Conservation (phyloP, 2,797 vertebrate genomes). For the Gymnopithys bicolor region DNA sequence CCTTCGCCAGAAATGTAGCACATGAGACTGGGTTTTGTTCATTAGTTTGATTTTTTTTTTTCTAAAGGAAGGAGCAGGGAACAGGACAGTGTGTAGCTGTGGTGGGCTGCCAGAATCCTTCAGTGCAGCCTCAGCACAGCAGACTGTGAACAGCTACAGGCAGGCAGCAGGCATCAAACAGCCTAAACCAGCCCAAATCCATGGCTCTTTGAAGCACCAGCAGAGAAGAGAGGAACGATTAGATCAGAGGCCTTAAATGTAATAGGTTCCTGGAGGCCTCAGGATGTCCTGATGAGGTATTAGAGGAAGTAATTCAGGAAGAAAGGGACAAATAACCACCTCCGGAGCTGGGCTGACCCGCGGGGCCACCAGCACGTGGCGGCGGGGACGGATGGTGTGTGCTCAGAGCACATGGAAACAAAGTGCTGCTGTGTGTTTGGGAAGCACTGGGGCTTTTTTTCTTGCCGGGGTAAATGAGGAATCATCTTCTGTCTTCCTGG, state of each 20-base stretch:
- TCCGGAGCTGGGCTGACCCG: slow-evolving; percentile 66
- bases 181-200: slow-evolving; percentile 66
- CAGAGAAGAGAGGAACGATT: slow-evolving; percentile 52
- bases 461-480: slow-evolving; percentile 25
- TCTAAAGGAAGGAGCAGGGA: neutral
- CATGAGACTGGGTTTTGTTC: neutral
- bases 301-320: slow-evolving; percentile 87
- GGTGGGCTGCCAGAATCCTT: slow-evolving; percentile 52
- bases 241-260: slow-evolving; percentile 73
- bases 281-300: slow-evolving; percentile 86
- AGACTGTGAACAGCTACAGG: slow-evolving; percentile 61
- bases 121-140: slow-evolving; percentile 65
- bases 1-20: neutral
- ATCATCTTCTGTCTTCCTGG: neutral
- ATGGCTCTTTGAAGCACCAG: slow-evolving; percentile 67
- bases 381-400: neutral
- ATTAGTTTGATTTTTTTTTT: neutral
- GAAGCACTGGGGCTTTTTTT: neutral
- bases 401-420: neutral
- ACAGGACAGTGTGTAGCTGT: neutral
- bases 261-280: slow-evolving; percentile 78
- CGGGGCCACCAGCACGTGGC: neutral
- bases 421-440: neutral
- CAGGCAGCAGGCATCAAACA: slow-evolving; percentile 77
- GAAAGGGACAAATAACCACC: slow-evolving; percentile 81